phyloP scores from a whole-genome alignment of 1,140 invertebrate species.

The Pteromalus puparum region DNA sequence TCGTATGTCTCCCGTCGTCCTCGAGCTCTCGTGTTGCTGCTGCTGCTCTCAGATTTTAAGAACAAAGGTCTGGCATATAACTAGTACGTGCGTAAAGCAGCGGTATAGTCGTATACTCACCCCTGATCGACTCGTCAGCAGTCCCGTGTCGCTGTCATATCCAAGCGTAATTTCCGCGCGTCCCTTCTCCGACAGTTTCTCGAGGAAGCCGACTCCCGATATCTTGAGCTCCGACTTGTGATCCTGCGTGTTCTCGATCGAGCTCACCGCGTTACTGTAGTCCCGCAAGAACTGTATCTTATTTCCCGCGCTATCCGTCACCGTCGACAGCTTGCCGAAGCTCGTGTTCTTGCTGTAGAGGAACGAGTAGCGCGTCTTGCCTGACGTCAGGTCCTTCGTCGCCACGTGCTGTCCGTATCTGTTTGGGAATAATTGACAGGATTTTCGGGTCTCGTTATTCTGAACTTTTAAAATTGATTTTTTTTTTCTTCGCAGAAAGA shows the following conservation, averaged over 20 bases:
- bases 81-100: neutral
- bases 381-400: constrained; percentile 94
- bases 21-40: neutral
- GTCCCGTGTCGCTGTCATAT: constrained; percentile 88
- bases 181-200: constrained; percentile 88
- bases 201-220: constrained; percentile 89
- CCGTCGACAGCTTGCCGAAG: constrained; percentile 94
- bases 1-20: constrained; percentile 1
- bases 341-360: constrained; percentile 97
- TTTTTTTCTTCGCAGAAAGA: neutral
- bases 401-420: constrained; percentile 94
- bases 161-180: constrained; percentile 88
- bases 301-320: constrained; percentile 94
- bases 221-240: constrained; percentile 93
- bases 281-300: constrained; percentile 94
- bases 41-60: constrained; percentile 1
- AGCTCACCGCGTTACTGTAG: constrained; percentile 91
- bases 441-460: neutral
- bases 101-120: constrained; percentile 72
- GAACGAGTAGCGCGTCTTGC: constrained; percentile 94
- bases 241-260: constrained; percentile 95
- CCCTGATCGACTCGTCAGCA: constrained; percentile 87
- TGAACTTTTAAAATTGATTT: neutral
- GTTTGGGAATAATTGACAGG: constrained; percentile 4
- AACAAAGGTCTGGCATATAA: constrained; percentile 19